phyloP scores from a whole-genome alignment of 2,797 vertebrate genomes.

The Silurus lanzhouensis region DNA sequence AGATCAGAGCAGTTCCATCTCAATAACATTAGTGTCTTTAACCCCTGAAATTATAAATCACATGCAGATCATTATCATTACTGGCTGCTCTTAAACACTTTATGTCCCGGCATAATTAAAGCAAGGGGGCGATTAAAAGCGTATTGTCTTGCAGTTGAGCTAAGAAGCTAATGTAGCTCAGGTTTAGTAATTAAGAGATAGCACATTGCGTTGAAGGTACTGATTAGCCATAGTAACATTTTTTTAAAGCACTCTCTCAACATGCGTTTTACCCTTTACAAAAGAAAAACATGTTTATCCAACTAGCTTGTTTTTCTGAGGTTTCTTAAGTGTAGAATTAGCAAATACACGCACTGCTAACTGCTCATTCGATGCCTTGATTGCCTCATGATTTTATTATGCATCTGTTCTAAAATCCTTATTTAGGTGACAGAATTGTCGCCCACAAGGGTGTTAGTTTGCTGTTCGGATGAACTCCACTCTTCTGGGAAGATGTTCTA shows the following conservation, averaged over 20 bases:
- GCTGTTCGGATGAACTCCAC: too few relatives aligned
- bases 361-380: too few relatives aligned
- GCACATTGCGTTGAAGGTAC: neutral
- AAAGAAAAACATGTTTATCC: neutral
- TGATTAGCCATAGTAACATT: neutral
- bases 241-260: neutral
- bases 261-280: neutral
- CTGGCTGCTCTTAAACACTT: constrained; percentile 12
- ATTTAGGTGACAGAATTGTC: too few relatives aligned
- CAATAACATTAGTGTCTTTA: neutral
- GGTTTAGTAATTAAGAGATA: neutral
- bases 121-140: neutral
- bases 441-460: too few relatives aligned
- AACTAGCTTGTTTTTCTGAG: neutral
- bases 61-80: constrained; percentile 9
- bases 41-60: constrained; percentile 12
- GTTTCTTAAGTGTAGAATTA: neutral
- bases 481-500: too few relatives aligned
- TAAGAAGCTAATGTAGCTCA: neutral
- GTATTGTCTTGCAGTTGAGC: neutral
- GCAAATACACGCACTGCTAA: neutral
- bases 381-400: too few relatives aligned
- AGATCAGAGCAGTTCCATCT: constrained; percentile 13
- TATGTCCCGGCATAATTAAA: constrained; percentile 14
- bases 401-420: too few relatives aligned